phyloP scores from a whole-genome alignment of 2,113 vertebrate genomes.

The Malaclemys terrapin region DNA sequence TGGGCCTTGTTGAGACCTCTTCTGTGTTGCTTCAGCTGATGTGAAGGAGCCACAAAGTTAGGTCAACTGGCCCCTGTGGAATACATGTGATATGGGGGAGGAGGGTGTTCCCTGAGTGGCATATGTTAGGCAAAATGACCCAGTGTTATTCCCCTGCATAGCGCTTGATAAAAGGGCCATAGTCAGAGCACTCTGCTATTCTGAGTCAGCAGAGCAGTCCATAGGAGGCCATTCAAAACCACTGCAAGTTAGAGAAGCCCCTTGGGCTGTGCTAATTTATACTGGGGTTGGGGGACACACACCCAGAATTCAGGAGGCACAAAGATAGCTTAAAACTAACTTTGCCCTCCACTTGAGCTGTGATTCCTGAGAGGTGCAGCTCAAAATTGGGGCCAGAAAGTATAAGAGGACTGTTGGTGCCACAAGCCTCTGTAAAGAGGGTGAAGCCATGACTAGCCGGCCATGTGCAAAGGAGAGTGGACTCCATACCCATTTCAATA shows the following conservation, averaged over 20 bases:
- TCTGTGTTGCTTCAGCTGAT: constrained; percentile 64
- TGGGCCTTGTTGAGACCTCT: neutral
- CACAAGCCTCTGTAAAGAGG: neutral
- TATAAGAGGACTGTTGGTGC: neutral
- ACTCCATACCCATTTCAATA: neutral
- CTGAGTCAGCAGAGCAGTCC: neutral
- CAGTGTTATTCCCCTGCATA: constrained; percentile 4
- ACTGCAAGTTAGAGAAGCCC: neutral
- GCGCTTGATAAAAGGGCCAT: neutral
- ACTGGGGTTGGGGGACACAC: neutral
- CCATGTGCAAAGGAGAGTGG: neutral
- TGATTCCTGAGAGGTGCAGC: neutral
- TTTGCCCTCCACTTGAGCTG: neutral
- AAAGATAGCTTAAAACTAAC: neutral
- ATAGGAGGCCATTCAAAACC: neutral
- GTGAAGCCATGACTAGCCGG: neutral
- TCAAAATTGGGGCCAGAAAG: neutral
- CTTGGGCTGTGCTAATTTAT: neutral
- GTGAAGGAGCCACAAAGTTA: neutral
- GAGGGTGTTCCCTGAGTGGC: neutral
- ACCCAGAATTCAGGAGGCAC: fast-evolving
- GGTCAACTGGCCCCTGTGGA: neutral
- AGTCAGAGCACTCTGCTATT: neutral
- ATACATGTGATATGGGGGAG: constrained; percentile 30
- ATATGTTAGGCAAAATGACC: neutral